Evolutionary conservation across 30 jellyfish, hydroid and myxozoan species (phyloP), one percentile per base, ranked within the genome.

Genomic region (Phacellophora camtschatica): DNA sequence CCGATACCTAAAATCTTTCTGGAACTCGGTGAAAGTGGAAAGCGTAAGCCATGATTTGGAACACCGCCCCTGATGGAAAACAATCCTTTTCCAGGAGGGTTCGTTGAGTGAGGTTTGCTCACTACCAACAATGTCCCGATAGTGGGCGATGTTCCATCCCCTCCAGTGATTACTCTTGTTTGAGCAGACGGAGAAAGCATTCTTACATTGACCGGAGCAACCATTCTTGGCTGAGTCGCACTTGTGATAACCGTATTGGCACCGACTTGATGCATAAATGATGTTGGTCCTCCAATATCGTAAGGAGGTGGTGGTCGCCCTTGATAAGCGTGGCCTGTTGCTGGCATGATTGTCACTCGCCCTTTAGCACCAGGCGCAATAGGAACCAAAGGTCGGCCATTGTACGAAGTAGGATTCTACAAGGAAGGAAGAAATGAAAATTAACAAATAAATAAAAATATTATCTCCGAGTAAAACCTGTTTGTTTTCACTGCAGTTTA

Each of bases 301-400:
- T 78, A 78, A 1, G 90, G 90, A 36, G 90, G 90, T 9, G 90
- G 90, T 28, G 78, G 74, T 9, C 90, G 25, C 7, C 50, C 66
- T n/a, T 46, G 82, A 13, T 54, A 82, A 33, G 64, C 23, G 41
- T 62, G 81, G 53, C 90, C 46, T 3, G 75, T 30, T 1, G 81
- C 78, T 11, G 85, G 85, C 74, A 78, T 64, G 31, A 78, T 62
- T 12, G 90, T 51, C 61, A 78, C 81, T 1, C 74, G 81, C 24
- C 74, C 57, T 43, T 83, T 83, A 25, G 95, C 46, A 9, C 95
- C 88, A 1, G 95, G 95, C 13, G 95, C 95, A 12, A 83, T 83
- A 4, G 95, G 95, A 11, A 83, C 78, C 65, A 83, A 37, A 23
- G 95, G 95, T 6, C 95, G 69, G 41, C 95, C 87, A 23, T 83